phyloP scores from a whole-genome alignment of 2,113 vertebrate species.

The Scopus umbretta region DNA sequence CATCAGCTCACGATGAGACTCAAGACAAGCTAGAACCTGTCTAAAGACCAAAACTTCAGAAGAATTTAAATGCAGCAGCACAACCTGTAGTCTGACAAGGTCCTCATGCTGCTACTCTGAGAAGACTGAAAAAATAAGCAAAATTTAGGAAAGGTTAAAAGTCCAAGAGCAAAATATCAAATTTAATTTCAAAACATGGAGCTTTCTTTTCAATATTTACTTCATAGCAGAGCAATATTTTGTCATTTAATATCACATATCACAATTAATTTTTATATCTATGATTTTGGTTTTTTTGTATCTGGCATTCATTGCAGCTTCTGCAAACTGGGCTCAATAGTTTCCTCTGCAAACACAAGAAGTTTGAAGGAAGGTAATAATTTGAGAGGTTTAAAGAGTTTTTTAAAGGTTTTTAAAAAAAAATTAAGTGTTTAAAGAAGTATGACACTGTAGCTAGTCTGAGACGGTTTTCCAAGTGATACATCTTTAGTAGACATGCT shows the following conservation, averaged over 20 bases:
- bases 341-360: not conserved
- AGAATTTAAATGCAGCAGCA: not conserved
- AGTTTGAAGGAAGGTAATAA: not conserved
- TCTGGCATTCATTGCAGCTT: not conserved
- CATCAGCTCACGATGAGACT: not conserved
- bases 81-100: not conserved
- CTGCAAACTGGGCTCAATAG: not conserved
- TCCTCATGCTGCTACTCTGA: not conserved
- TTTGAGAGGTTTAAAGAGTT: not conserved
- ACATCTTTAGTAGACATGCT: no score
- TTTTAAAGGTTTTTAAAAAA: no score
- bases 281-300: rapidly evolving
- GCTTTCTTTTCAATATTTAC: not conserved
- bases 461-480: not conserved
- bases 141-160: not conserved
- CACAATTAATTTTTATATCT: not conserved
- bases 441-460: not conserved
- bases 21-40: not conserved
- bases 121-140: not conserved
- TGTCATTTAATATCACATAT: not conserved
- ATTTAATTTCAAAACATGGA: not conserved
- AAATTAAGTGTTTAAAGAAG: not conserved
- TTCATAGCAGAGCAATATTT: not conserved
- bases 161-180: not conserved
- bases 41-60: not conserved